Percentiles rank a stretch among this genome's conserved stretches.
phyloP scores from a whole-genome alignment of 2,797 vertebrate genomes.

The Luscinia megarhynchos region DNA sequence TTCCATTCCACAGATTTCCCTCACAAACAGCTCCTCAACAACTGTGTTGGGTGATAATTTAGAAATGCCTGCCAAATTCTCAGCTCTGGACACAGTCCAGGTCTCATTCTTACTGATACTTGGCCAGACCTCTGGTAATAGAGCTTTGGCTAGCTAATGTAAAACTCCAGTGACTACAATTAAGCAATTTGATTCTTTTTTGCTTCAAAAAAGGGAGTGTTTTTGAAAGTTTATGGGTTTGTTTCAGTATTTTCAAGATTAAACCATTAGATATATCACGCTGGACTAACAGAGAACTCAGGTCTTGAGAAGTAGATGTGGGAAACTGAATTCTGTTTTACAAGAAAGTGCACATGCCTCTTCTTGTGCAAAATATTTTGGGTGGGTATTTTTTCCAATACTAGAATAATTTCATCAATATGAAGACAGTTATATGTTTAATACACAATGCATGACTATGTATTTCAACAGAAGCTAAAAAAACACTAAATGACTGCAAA shows the following conservation, averaged over 20 bases:
- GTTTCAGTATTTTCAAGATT: background rate
- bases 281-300: background rate
- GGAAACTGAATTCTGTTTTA: background rate
- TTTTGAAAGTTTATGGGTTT: background rate
- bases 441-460: background rate
- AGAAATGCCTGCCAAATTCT: background rate
- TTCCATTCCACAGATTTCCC: background rate
- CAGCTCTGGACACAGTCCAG: background rate
- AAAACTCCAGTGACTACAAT: background rate
- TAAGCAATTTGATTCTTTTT: background rate
- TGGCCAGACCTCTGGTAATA: background rate
- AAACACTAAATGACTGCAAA: background rate
- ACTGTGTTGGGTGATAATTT: background rate
- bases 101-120: background rate
- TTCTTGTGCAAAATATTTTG: background rate
- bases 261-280: background rate
- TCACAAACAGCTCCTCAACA: background rate
- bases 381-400: background rate
- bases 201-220: fast-evolving
- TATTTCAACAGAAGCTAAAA: background rate
- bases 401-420: background rate
- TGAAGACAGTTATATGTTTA: background rate
- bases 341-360: background rate
- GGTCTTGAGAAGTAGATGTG: background rate
- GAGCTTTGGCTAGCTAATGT: background rate